These are phyloP conservation scores for Nomia melanderi DNA, from an alignment of 1,140 invertebrate genomes.

Conservation along the genomic window DNA sequence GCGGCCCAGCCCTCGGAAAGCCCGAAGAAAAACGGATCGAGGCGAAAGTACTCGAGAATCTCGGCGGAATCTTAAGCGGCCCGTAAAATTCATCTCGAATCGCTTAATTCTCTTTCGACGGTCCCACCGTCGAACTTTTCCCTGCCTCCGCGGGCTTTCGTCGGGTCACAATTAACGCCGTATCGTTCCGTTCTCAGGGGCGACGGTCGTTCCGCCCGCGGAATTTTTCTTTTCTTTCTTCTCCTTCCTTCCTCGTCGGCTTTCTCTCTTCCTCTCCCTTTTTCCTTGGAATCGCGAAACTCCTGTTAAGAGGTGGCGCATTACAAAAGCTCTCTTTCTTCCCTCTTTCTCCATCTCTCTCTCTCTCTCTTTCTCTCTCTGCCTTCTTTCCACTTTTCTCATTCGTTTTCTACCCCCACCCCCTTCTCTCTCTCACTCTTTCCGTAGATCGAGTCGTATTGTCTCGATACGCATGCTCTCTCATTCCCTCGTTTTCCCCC, in stretches of 20 bases:
- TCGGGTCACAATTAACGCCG: slow-evolving; percentile 50
- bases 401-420: not conserved
- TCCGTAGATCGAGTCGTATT: slow-evolving; percentile 1
- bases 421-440: not conserved
- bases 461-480: slow-evolving; percentile 19
- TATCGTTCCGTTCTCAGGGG: slow-evolving; percentile 38
- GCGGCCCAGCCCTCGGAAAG: slow-evolving; percentile 19
- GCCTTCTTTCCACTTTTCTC: not conserved
- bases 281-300: not conserved
- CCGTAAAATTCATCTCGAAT: slow-evolving; percentile 58
- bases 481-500: not conserved
- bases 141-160: slow-evolving; percentile 11
- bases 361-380: not conserved
- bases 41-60: slow-evolving; percentile 52
- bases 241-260: not conserved
- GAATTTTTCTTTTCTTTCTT: slow-evolving; percentile 21
- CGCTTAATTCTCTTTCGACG: slow-evolving; percentile 58
- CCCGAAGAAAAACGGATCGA: slow-evolving; percentile 47
- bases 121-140: slow-evolving; percentile 45
- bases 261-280: not conserved
- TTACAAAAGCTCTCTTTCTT: slow-evolving; percentile 26
- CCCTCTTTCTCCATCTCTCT: not conserved
- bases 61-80: slow-evolving; percentile 54
- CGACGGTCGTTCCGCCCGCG: not conserved
- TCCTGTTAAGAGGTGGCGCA: slow-evolving; percentile 33